Conservation (phyloP, 35 echinoderm and acorn worm genomes). For the Nesometra sesokonis region DNA sequence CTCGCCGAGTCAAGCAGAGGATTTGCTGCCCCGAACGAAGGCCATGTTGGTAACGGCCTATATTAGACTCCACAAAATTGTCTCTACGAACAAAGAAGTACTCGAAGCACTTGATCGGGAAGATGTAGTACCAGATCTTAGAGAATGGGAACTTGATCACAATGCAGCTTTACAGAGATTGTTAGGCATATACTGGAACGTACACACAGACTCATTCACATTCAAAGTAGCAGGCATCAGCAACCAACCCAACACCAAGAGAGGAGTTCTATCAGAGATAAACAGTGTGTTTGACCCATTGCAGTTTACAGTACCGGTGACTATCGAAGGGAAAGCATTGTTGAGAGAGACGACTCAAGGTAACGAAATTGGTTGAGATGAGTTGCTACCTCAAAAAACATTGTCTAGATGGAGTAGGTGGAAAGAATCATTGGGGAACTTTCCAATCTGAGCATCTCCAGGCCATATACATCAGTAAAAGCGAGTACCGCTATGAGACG, state of each 20-base stretch:
- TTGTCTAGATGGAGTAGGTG: not conserved
- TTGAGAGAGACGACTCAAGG: not conserved
- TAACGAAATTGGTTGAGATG: not conserved
- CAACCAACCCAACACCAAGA: not conserved
- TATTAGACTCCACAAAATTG: not conserved
- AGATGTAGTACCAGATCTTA: not conserved
- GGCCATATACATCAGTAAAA: not conserved
- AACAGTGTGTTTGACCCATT: not conserved
- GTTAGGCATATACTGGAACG: not conserved
- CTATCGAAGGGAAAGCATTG: not conserved
- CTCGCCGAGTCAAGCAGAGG: not conserved
- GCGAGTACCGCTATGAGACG: not conserved
- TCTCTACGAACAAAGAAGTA: not conserved
- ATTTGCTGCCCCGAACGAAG: not conserved
- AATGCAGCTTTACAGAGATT: not conserved
- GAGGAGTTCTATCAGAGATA: not conserved
- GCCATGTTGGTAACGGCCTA: not conserved
- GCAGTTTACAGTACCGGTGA: not conserved
- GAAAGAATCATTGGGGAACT: not conserved
- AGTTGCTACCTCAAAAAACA: not conserved
- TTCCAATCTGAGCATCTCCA: not conserved
- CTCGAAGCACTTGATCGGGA: not conserved
- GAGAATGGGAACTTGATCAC: not conserved
- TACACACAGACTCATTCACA: not conserved
- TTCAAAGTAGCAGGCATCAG: not conserved